These are phyloP conservation scores for Cossypha caffra DNA, from an alignment of 2,797 vertebrate genomes.

Conservation along the genomic window DNA sequence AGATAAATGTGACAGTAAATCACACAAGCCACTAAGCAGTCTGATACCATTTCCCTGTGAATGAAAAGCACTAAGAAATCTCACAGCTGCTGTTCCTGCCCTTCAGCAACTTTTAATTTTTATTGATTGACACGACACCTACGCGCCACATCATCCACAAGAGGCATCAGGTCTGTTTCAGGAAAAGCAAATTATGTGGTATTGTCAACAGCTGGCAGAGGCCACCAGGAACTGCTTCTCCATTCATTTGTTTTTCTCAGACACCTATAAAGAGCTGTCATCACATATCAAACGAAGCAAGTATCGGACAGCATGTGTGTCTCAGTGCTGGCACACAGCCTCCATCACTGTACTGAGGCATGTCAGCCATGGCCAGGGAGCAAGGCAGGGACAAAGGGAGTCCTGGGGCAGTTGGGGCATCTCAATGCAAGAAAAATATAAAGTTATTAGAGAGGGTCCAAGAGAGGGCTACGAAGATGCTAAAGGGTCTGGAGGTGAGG, in stretches of 20 bases:
- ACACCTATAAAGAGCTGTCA: slow-evolving; percentile 30
- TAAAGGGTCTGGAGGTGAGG: background rate
- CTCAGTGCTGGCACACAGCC: background rate
- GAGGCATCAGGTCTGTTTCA: slow-evolving; percentile 25
- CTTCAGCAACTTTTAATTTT: slow-evolving; percentile 57
- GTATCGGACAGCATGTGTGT: background rate
- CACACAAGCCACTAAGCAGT: background rate
- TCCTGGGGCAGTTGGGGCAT: background rate
- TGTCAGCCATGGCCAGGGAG: background rate
- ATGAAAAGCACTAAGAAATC: slow-evolving; percentile 42
- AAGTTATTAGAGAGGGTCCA: background rate
- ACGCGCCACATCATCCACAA: background rate
- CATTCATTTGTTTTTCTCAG: slow-evolving; percentile 63
- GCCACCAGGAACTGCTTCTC: slow-evolving; percentile 45
- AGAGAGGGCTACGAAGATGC: background rate
- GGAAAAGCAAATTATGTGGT: background rate
- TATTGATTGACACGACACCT: slow-evolving; percentile 51
- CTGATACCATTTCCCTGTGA: slow-evolving; percentile 53
- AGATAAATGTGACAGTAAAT: slow-evolving; percentile 24
- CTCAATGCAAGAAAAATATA: background rate
- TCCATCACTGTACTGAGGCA: background rate
- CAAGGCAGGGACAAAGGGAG: background rate
- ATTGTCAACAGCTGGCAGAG: slow-evolving; percentile 52
- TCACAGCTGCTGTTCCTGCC: slow-evolving; percentile 58
- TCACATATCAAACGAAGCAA: slow-evolving; percentile 5